Conservation (phyloP, 2,888 invertebrate species). For the Papilio gigon region DNA sequence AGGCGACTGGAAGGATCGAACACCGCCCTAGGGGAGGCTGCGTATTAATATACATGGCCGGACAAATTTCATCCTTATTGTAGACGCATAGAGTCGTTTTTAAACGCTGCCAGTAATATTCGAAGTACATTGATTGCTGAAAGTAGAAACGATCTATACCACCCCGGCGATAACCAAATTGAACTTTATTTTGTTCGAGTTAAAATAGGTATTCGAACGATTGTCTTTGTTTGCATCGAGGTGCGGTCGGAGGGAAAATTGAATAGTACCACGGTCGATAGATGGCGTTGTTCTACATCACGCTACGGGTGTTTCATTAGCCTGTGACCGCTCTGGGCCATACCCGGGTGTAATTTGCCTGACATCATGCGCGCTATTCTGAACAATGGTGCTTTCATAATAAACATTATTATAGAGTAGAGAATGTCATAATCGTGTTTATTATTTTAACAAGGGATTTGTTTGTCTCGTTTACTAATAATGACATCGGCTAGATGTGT, state of each 20-base stretch:
- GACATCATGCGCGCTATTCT: conserved; percentile 31
- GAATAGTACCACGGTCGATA: conserved; percentile 64
- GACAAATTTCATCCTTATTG: conserved; percentile 52
- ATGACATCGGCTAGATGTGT: conserved; percentile 1
- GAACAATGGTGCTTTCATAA: conserved; percentile 32
- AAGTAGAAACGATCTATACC: conserved; percentile 19
- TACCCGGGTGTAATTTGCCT: conserved; percentile 22
- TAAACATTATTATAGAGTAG: conserved; percentile 19
- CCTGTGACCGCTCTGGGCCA: conserved; percentile 28
- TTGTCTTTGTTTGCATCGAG: conserved; percentile 60
- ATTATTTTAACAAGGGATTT: conserved; percentile 20
- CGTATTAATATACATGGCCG: conserved; percentile 64
- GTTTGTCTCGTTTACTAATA: conserved; percentile 29
- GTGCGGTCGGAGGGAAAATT: conserved; percentile 63
- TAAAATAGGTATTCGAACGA: conserved; percentile 3
- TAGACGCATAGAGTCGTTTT: conserved; percentile 54
- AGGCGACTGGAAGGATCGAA: conserved; percentile 81
- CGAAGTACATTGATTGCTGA: conserved; percentile 26
- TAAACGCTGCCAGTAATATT: conserved; percentile 43
- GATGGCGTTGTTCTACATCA: conserved; percentile 69
- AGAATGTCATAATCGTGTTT: background rate
- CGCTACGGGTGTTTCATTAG: conserved; percentile 67
- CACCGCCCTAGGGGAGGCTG: conserved; percentile 80
- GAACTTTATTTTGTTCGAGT: background rate
- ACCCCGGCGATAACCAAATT: background rate